Conservation (phyloP, 2,888 invertebrate species). For the Drosophila hawaiiensis region DNA sequence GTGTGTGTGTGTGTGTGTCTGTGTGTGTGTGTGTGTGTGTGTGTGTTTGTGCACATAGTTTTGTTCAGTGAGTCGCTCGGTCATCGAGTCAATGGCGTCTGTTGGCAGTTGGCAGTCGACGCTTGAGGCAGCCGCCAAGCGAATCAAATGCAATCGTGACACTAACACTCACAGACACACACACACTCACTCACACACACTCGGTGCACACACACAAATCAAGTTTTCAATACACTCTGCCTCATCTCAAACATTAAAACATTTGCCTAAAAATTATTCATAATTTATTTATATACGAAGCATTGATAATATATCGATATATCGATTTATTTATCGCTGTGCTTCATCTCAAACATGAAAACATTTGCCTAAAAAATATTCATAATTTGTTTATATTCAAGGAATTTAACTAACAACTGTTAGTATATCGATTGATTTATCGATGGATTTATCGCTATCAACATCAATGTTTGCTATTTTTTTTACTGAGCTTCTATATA, state of each 20-base stretch:
- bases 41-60: conserved; percentile 42
- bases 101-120: conserved; percentile 51
- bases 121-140: conserved; percentile 44
- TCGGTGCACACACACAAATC: conserved; percentile 1
- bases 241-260: not conserved
- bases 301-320: not conserved
- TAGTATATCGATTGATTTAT: not conserved
- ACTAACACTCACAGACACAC: conserved; percentile 15
- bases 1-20: conserved; percentile 4
- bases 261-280: not conserved
- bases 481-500: not conserved
- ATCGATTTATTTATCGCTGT: not conserved
- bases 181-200: not conserved
- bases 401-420: not conserved
- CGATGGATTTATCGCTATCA: not conserved
- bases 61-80: conserved; percentile 77
- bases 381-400: not conserved
- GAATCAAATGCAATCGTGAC: conserved; percentile 57
- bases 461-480: not conserved
- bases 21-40: conserved; percentile 11
- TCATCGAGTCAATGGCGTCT: conserved; percentile 79
- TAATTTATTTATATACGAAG: not conserved
- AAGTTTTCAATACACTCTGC: not conserved
- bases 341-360: not conserved
- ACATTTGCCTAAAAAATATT: not conserved